A percentile compares a stretch with the other conserved stretches of the same genome.
Conservation (phyloP, 2,113 vertebrate genomes). For the Ginglymostoma cirratum region DNA sequence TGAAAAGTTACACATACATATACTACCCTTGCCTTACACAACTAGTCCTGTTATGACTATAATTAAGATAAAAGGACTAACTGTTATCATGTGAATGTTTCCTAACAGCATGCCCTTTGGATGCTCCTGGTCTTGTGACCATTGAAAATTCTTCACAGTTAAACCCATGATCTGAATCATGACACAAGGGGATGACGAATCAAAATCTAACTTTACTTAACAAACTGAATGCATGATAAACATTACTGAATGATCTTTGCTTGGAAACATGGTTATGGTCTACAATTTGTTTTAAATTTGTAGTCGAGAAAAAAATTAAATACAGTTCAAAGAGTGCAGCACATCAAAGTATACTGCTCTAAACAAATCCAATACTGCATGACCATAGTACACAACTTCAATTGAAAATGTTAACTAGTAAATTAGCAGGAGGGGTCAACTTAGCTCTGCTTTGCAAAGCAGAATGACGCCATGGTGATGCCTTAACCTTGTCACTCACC, state of each 20-base stretch:
- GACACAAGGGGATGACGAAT: neutral
- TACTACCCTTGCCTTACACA: neutral
- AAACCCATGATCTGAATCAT: conserved; percentile 19
- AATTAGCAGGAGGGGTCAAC: neutral
- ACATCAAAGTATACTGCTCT: neutral
- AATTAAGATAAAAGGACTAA: conserved; percentile 8
- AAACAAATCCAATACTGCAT: neutral
- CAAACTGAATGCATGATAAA: conserved; percentile 5
- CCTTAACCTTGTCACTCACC: too few relatives aligned
- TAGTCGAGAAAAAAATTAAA: neutral
- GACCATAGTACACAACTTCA: neutral
- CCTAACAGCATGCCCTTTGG: conserved; percentile 9
- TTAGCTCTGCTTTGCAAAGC: too few relatives aligned
- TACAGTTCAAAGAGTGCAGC: neutral
- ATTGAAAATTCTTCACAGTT: conserved; percentile 13
- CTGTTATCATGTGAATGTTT: conserved; percentile 15
- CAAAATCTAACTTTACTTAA: conserved; percentile 15
- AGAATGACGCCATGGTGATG: too few relatives aligned
- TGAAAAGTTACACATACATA: neutral
- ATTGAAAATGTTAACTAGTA: neutral
- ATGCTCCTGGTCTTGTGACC: conserved; percentile 5
- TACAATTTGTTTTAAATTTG: neutral
- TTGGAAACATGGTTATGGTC: neutral
- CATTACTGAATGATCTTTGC: neutral
- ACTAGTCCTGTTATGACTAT: neutral